Evolutionary conservation across 30 jellyfish, hydroid and myxozoan species (phyloP), one percentile per base, ranked within the genome.

Genomic region (Nemopilema nomurai): DNA sequence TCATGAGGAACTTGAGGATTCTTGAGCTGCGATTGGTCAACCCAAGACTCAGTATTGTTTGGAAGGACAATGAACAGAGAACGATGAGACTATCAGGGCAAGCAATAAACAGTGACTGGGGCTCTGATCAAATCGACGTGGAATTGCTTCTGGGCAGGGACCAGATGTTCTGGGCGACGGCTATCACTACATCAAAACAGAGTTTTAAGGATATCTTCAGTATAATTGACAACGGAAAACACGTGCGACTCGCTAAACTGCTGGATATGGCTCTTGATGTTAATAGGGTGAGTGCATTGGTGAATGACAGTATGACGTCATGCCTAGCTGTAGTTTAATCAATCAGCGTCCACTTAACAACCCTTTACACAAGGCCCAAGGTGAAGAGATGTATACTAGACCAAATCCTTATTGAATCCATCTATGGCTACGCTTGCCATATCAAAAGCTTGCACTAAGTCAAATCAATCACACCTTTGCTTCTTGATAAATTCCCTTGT

Each of bases 81-180:
- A 69, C 88, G 1, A 78, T 87, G 90, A 79, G 83, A 0, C 51
- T 87, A 32, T 87, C 96, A 49, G 96, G 96, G 21, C 77, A 87
- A 32, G 80, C 89, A 51, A 76, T 41, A 75, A 53, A 49, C 90
- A 65, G 75, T 29, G 81, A 63, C 1, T 87, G 96, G 96, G 90
- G 90, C 26, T 49, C 41, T 29, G 83, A 51, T 4, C 67, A 76
- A 25, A 90, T 87, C 18, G 65, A 87, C 52, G 84, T 87, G 1
- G 96, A 87, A 64, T 52, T 87, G 25, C 49, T 87, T 8, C 57
- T 87, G 28, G 96, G 96, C 3, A 29, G 66, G 26, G 90, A 71
- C 50, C 90, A 75, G 62, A 66, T 86, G 0, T 87, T 74, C 69
- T 87, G 96, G 96, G 89, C 84, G 7, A 74, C 88, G 3, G 96